Evolutionary conservation across 92 coral and sea anemone species (phyloP).

Genomic region (Porites divaricata): DNA sequence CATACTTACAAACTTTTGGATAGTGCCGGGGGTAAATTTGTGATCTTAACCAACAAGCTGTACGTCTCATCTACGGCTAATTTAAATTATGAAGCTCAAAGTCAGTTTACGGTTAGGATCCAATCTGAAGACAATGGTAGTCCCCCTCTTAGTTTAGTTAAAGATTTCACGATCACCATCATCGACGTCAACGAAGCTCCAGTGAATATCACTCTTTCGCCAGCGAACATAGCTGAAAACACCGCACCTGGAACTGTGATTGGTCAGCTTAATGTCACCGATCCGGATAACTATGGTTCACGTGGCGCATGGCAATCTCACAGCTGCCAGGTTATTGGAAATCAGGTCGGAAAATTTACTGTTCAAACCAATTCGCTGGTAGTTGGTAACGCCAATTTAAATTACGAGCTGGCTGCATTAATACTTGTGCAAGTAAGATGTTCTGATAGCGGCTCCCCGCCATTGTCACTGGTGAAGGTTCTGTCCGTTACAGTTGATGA

Average conservation of each 20-base stretch:
- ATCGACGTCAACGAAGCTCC: constrained; percentile 92
- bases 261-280: constrained; percentile 81
- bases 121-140: constrained; percentile 66
- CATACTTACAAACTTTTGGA: constrained; percentile 59
- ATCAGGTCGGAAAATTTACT: constrained; percentile 68
- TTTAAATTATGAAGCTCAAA: constrained; percentile 69
- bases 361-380: constrained; percentile 51
- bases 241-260: constrained; percentile 78
- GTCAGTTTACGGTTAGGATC: constrained; percentile 46
- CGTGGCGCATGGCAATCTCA: constrained; percentile 80
- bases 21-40: constrained; percentile 82
- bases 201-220: constrained; percentile 62
- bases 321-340: constrained; percentile 70
- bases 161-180: constrained; percentile 58
- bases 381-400: constrained; percentile 63
- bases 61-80: constrained; percentile 74
- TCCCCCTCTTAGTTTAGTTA: constrained; percentile 53
- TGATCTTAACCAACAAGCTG: constrained; percentile 65
- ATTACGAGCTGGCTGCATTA: constrained; percentile 71
- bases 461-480: constrained; percentile 43
- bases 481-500: constrained; percentile 56
- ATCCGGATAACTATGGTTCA: constrained; percentile 86
- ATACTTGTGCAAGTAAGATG: constrained; percentile 71
- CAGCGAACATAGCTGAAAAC: constrained; percentile 76
- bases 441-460: constrained; percentile 75